Conservation (phyloP, 1,140 invertebrate species). For the Tetramorium parvispinum region DNA sequence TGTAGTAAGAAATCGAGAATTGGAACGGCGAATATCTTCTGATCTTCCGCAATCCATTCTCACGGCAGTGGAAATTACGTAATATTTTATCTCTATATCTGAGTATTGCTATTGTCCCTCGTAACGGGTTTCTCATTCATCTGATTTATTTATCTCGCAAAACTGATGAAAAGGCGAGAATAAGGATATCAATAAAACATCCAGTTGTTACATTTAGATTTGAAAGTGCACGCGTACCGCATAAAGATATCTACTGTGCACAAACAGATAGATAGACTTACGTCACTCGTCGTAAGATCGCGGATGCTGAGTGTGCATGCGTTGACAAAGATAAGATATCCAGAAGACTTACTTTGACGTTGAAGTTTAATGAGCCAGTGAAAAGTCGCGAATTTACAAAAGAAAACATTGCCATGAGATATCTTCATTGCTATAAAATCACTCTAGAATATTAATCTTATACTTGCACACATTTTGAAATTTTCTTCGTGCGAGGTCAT, state of each 20-base stretch:
- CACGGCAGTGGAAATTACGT: conserved; percentile 4
- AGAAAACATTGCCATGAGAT: neutral
- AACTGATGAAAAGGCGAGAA: neutral
- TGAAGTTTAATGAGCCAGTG: neutral
- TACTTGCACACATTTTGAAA: neutral
- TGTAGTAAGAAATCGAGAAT: neutral
- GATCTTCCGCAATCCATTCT: neutral
- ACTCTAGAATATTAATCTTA: neutral
- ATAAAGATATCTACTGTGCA: neutral
- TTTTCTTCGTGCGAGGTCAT: neutral
- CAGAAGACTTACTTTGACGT: neutral
- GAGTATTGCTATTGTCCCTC: conserved; percentile 23
- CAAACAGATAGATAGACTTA: neutral
- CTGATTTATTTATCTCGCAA: neutral
- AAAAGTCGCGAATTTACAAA: neutral
- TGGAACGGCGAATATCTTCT: neutral
- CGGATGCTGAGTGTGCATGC: conserved; percentile 2
- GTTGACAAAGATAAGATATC: neutral
- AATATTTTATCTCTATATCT: conserved; percentile 51
- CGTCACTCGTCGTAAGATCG: conserved; percentile 25
- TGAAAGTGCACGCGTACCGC: neutral
- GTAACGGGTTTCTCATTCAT: conserved; percentile 34
- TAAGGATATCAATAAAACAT: neutral
- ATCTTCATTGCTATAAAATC: neutral
- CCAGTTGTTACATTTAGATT: neutral